Evolutionary conservation across 2,888 invertebrate genomes (phyloP), one percentile per base, ranked within the genome.

Genomic region (Brachypalpus laphriformis): DNA sequence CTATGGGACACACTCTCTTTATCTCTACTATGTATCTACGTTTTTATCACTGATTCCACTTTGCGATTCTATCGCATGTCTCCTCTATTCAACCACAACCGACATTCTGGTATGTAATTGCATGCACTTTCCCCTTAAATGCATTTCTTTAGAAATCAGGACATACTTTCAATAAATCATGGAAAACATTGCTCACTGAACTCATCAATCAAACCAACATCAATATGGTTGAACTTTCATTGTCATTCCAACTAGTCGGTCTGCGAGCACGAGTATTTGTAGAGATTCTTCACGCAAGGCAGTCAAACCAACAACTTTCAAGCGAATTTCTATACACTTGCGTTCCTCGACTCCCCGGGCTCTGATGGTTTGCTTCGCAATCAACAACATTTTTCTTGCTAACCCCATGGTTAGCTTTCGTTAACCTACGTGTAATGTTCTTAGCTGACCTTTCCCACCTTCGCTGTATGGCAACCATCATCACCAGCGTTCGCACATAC

Each of bases 191-290:
- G 34, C 16, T 11, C 54, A 6, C n/a, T 31, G 54, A 63, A 63
- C 63, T 42, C 63, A 74, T 74, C 40, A 63, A 74, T 74, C 63
- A 74, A 42, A 37, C 18, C 25, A 34, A 28, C 14, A 20, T 37
- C 34, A 16, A 8, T 31, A n/a, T 16, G 16, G 8, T 16, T 28
- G 34, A 71, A 49, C 71, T 71, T 59, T 71, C 70, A 59, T 71
- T 37, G 8, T 34, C 11, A 16, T 28, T 56, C 28, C 42, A 18
- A 42, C 20, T 6, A 20, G 20, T 20, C 34, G 20, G 34, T 20
- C 18, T 28, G 1, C 31, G 25, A 25, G 2, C 3, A 25, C 3
- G 25, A 8, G 18, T 18, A 16, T 57, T 7, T 9, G 25, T 14
- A 25, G 16, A 37, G 3, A 34, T 31, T 54, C 31, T 16, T 31